Base-by-base conservation (phyloP, 2,888 invertebrate genomes). In the Pollenia amentaria region DNA sequence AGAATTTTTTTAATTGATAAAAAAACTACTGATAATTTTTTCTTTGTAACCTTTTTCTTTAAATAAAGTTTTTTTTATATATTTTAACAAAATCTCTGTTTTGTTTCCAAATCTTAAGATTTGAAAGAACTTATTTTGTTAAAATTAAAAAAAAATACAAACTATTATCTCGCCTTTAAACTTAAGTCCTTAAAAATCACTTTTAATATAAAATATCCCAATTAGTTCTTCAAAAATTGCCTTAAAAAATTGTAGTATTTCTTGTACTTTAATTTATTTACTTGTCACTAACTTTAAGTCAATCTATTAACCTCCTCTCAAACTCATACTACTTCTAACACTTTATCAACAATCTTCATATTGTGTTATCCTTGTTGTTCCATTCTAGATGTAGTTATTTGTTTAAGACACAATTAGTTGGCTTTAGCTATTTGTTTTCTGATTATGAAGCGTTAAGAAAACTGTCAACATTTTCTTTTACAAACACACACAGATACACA, bases 391-490 rank as follows among this genome's bases (percentile, higher is more conserved):
- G 69, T 72, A 73, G 77, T 85, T 85, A 82, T 86, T 80, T 84
- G 86, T 73, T 80, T 84, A 86, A 84, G 84, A 82, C 82, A 87
- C 85, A 85, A 87, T 85, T 85, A 85, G 85, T 86, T 84, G 88
- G 80, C 87, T 87, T 87, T 84, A 84, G 87, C 84, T 92, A 92
- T 92, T 92, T 92, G 92, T 91, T 92, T 91, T 91, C 91, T 92
- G 92, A 92, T 92, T 92, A 92, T 92, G 92, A 92, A 92, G 92
- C 92, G 92, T 92, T 92, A 92, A 92, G 91, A 91, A 90, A 92
- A 92, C 92, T 92, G 92, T 92, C 92, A 92, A 92, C 92, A 89
- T 90, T 87, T 87, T 79, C 79, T 79, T 80, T 70, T 46, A 53
- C 88, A 89, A 89, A 86, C 69, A 90, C 89, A 88, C 44, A 62